Evolutionary conservation across 1,140 invertebrate genomes (phyloP), one percentile per base, ranked within the genome.

Genomic region (Meloidogyne hapla): DNA sequence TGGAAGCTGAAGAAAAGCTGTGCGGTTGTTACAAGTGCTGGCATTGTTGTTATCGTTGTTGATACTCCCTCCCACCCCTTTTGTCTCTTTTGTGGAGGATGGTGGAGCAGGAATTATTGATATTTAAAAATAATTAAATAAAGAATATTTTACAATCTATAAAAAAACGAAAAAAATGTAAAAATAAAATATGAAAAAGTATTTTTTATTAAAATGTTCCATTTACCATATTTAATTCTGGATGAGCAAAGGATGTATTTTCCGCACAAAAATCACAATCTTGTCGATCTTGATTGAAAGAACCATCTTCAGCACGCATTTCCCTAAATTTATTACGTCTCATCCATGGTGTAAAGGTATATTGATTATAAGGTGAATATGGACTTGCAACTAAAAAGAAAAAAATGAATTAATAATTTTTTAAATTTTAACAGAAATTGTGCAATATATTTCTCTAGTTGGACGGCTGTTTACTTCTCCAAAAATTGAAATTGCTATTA

Each of bases 201-300:
- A n/a, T n/a, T n/a, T n/a, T n/a, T n/a, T n/a, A n/a, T n/a, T n/a
- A n/a, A n/a, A n/a, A 93, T 84, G 92, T 93, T 66, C 95, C 95
- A 86, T 99, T 95, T 62, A 96, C 94, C 1, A 95, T 95, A 89
- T 92, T 92, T 84, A 93, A 91, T 0, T 94, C 91, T 0, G 94
- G 93, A 89, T 98, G 96, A 66, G 89, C 90, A 63, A 91, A 91
- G 5, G 90, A 89, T 48, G 90, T 90, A 13, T 82, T 85, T 10
- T 92, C 91, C 87, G 95, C 92, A 88, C 96, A 99, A 77, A 91
- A 91, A 88, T 98, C 95, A 88, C 96, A 98, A 76, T 94, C 92
- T 93, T 98, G 89, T 23, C 91, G 90, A 56, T 76, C 79, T 69
- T 89, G 66, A 56, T 80, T 40, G 77, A 78, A 78, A 10, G 77